phyloP scores from a whole-genome alignment of 2,888 invertebrate species.

The Amphipoea oculea region DNA sequence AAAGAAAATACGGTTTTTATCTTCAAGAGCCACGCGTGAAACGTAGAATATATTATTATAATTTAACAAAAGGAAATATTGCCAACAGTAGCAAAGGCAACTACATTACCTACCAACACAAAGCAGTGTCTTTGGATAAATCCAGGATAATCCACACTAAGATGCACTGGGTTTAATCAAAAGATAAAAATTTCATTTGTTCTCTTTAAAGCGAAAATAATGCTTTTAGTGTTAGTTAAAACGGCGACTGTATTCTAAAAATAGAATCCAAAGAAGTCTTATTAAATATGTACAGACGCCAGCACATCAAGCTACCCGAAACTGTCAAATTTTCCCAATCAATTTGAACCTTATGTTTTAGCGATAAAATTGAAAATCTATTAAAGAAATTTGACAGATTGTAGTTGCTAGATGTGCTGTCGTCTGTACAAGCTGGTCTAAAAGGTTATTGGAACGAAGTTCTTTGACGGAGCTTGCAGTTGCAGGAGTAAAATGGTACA shows the following conservation, averaged over 20 bases:
- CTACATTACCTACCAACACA: slow-evolving; percentile 32
- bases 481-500: too few relatives aligned
- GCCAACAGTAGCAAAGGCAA: slow-evolving; percentile 14
- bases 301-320: too few relatives aligned
- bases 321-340: too few relatives aligned
- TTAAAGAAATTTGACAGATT: too few relatives aligned
- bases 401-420: too few relatives aligned
- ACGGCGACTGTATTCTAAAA: not conserved
- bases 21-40: slow-evolving; percentile 34
- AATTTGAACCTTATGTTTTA: too few relatives aligned
- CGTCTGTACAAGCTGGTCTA: too few relatives aligned
- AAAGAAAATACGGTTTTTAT: slow-evolving; percentile 37
- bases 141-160: slow-evolving; percentile 35
- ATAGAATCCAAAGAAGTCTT: not conserved
- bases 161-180: slow-evolving; percentile 33
- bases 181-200: slow-evolving; percentile 42
- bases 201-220: slow-evolving; percentile 8
- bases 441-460: not conserved
- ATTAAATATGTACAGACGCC: not conserved
- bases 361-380: too few relatives aligned
- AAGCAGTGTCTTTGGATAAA: slow-evolving; percentile 34
- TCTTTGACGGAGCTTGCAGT: too few relatives aligned
- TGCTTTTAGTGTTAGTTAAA: slow-evolving; percentile 13
- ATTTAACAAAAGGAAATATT: slow-evolving; percentile 33
- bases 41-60: slow-evolving; percentile 14